phyloP scores from a whole-genome alignment of 2,113 vertebrate species.

The Semicossyphus pulcher region DNA sequence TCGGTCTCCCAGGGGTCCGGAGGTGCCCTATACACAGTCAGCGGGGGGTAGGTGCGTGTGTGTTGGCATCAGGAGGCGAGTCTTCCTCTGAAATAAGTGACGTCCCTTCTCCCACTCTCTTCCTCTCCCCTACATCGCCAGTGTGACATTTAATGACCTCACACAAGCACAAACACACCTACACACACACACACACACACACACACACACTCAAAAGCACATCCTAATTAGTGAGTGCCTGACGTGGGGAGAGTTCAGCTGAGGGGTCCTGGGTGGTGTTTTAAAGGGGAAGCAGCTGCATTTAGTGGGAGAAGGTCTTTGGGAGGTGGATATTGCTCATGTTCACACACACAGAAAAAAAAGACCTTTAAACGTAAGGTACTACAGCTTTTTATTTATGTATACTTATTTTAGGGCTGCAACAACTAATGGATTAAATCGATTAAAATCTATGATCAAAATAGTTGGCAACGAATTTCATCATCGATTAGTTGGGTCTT shows the following conservation, averaged over 20 bases:
- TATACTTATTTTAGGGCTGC: no score
- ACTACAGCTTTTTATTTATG: no score
- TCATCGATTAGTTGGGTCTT: no score
- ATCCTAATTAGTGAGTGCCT: constrained; percentile 59
- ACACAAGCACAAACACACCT: constrained; percentile 40
- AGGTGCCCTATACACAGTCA: constrained; percentile 77
- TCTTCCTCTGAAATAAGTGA: constrained; percentile 69
- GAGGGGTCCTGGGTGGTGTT: constrained; percentile 33
- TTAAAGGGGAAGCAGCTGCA: constrained; percentile 1
- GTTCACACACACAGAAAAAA: background rate
- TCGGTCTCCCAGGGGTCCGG: constrained; percentile 72
- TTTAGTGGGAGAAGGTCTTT: constrained; percentile 31
- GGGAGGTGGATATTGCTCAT: constrained; percentile 11
- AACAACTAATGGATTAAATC: no score
- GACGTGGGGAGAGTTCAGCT: constrained; percentile 42
- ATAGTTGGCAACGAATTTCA: no score
- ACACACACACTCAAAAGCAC: constrained; percentile 42
- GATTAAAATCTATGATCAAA: no score
- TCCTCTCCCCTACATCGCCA: constrained; percentile 10
- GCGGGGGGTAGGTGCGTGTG: constrained; percentile 44
- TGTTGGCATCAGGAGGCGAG: constrained; percentile 14
- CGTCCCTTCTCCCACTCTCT: constrained; percentile 13
- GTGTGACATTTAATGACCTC: constrained; percentile 79
- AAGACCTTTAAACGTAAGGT: background rate
- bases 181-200: constrained; percentile 48